Base-by-base conservation (phyloP, 2,888 invertebrate genomes). In the Stenoptilia bipunctidactyla region DNA sequence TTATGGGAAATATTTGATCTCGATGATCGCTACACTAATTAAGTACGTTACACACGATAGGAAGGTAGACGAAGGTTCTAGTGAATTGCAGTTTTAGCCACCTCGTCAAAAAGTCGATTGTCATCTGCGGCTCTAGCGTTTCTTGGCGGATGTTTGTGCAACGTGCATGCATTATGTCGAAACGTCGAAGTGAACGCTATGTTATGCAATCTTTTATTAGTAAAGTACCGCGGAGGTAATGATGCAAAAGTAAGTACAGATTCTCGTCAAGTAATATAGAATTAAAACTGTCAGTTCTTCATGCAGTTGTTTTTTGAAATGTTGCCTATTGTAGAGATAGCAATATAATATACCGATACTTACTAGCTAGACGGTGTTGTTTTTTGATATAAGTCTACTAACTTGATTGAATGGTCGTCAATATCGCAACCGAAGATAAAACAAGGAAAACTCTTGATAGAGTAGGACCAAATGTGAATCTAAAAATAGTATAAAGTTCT, bases 71-170 rank as follows among this genome's bases (percentile, higher is more conserved):
- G n/a, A n/a, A n/a, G n/a, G n/a, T n/a, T n/a, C n/a, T n/a, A n/a
- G n/a, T 25, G 5, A 25, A 25, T 25, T 25, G 25, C 5, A 9
- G 25, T 25, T 25, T 25, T 25, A 9, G 25, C 25, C 9, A 6
- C 5, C 5, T 25, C 25, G 49, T 52, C 51, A 42, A 49, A 56
- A 53, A 49, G 50, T 47, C 52, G 52, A 54, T 53, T 58, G 58
- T 59, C 58, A 59, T 51, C 50, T 48, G 12, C 9, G 30, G 30
- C 30, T 3, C 52, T 54, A 52, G 58, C 61, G 56, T 58, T 61
- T 66, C 49, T 47, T 63, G 59, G 59, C 76, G 79, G 74, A 77
- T 77, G 71, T 76, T 75, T 74, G 62, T 75, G 73, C 66, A 76
- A 74, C 63, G 47, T 71, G 69, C 73, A 75, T 69, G 38, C 38